A percentile compares a stretch with the other conserved stretches of the same genome.
Conservation (phyloP, 2,888 invertebrate species). For the Sphaerophoria rueppellii region DNA sequence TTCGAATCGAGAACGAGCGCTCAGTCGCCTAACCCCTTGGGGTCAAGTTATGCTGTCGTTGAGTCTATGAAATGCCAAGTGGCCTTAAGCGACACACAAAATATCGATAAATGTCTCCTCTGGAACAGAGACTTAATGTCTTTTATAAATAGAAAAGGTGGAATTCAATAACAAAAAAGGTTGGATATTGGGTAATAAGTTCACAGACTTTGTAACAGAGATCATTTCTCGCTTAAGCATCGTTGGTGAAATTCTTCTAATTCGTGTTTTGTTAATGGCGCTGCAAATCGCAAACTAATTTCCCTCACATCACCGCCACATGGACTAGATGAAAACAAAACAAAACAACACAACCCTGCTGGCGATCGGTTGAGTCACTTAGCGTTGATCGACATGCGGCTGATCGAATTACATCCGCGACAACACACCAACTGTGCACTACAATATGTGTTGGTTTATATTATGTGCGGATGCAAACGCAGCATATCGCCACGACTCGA, state of each 20-base stretch:
- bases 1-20: conserved; percentile 18
- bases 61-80: conserved; percentile 61
- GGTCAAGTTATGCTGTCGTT: conserved; percentile 69
- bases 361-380: conserved; percentile 70
- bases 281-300: conserved; percentile 23
- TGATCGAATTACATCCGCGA: conserved; percentile 72
- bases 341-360: background rate
- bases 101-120: too few species aligned
- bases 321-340: conserved; percentile 51
- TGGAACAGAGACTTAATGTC: too few species aligned
- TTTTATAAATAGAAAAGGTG: too few species aligned
- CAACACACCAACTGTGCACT: conserved; percentile 39
- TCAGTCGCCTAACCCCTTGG: conserved; percentile 53
- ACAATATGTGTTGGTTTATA: conserved; percentile 16
- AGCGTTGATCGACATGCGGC: conserved; percentile 71
- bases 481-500: too few species aligned
- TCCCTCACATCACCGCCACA: conserved; percentile 7
- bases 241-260: conserved; percentile 12
- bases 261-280: background rate
- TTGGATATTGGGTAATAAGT: too few species aligned
- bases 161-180: too few species aligned
- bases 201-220: too few species aligned
- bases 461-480: background rate
- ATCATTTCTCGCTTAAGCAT: background rate
- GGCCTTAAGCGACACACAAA: background rate